These are phyloP conservation scores for Maniola hyperantus DNA, from an alignment of 2,888 invertebrate species.

Conservation along the genomic window DNA sequence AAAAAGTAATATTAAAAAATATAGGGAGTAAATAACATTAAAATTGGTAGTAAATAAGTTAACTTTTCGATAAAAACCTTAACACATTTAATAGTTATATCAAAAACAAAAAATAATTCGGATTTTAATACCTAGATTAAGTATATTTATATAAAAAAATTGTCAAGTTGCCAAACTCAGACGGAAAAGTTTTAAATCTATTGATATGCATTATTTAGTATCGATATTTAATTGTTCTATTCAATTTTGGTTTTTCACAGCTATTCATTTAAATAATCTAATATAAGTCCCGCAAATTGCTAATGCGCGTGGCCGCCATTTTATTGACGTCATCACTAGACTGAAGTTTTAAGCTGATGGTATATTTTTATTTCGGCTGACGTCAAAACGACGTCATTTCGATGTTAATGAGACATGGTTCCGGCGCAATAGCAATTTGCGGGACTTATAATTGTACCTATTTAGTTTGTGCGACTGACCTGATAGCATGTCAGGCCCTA, in stretches of 20 bases:
- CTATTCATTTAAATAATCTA: neutral
- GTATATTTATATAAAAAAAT: neutral
- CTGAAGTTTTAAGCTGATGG: no score
- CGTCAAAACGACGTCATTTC: no score
- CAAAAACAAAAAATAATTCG: neutral
- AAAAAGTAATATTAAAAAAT: neutral
- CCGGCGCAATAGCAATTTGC: no score
- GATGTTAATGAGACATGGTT: no score
- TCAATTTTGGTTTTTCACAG: neutral
- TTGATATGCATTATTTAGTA: slow-evolving; percentile 3
- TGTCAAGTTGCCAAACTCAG: neutral
- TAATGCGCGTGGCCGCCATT: no score
- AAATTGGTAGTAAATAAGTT: slow-evolving; percentile 3
- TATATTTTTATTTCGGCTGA: no score
- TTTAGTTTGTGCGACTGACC: no score
- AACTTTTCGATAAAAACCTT: neutral
- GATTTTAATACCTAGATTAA: neutral
- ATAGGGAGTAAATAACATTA: slow-evolving; percentile 14
- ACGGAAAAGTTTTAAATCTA: neutral
- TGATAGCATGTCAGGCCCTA: no score
- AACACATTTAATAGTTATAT: neutral
- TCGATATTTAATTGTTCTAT: neutral
- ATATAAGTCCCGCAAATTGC: no score
- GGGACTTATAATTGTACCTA: no score
- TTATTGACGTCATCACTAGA: no score